Percentiles rank a stretch among this genome's conserved stretches.
These are phyloP conservation scores for Malurus alboscapulatus DNA, from an alignment of 2,113 vertebrate species.

Conservation along the genomic window DNA sequence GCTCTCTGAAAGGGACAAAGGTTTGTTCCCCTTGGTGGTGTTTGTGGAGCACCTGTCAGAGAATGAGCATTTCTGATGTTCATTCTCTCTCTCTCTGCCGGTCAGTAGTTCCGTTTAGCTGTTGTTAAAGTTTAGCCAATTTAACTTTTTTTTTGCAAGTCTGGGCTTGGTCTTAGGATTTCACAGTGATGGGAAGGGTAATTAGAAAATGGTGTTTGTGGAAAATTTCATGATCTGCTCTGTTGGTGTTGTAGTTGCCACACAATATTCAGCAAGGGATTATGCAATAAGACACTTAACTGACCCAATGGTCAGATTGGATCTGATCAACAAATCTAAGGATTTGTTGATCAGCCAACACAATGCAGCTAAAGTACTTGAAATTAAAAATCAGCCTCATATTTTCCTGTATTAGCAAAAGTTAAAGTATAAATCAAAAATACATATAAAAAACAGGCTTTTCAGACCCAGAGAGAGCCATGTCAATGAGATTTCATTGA, in stretches of 20 bases:
- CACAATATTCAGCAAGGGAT: neutral
- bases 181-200: neutral
- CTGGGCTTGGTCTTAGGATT: neutral
- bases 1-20: no score
- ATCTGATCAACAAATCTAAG: neutral
- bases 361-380: neutral
- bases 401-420: neutral
- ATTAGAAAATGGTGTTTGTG: neutral
- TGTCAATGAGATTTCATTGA: no score
- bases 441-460: neutral
- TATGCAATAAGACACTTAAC: neutral
- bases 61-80: no score
- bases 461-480: neutral
- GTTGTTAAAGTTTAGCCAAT: neutral
- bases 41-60: neutral
- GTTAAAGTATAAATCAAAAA: neutral
- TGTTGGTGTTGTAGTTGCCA: neutral
- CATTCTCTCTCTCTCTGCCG: neutral
- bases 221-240: neutral
- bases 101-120: no score
- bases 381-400: neutral
- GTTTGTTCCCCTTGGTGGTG: accelerated
- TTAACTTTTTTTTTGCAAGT: neutral
- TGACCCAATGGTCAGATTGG: neutral
- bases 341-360: neutral